Conservation (phyloP, 2,888 invertebrate species). For the Disparrhopalites patrizii region DNA sequence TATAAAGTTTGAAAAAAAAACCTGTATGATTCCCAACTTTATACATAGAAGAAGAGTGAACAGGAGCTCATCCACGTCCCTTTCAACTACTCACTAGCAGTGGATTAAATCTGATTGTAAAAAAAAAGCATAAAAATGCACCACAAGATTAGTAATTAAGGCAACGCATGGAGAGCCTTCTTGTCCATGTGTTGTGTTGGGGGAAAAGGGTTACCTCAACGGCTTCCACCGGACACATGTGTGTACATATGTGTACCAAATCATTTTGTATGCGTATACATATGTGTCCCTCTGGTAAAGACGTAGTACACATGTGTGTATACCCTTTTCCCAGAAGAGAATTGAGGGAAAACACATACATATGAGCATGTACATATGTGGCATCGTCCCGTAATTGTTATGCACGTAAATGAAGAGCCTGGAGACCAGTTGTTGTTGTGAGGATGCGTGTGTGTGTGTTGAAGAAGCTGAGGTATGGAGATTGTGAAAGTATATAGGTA, state of each 20-base stretch:
- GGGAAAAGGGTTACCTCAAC: background rate
- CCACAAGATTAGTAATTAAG: conserved; percentile 10
- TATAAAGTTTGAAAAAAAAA: no score
- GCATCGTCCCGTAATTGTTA: no score
- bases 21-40: no score
- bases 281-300: background rate
- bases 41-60: no score
- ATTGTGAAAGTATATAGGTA: no score
- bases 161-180: background rate
- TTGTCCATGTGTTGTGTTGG: background rate
- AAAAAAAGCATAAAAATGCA: background rate
- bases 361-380: background rate
- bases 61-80: no score
- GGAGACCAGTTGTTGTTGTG: no score
- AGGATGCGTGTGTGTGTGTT: no score
- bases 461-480: no score
- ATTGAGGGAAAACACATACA: background rate
- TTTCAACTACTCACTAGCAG: background rate
- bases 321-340: background rate
- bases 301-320: background rate
- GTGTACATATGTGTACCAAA: background rate
- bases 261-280: background rate
- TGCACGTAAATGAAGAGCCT: no score
- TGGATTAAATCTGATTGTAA: background rate
- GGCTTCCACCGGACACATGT: background rate